These are phyloP conservation scores for Troides helena DNA, from an alignment of 2,888 invertebrate species.

Conservation along the genomic window DNA sequence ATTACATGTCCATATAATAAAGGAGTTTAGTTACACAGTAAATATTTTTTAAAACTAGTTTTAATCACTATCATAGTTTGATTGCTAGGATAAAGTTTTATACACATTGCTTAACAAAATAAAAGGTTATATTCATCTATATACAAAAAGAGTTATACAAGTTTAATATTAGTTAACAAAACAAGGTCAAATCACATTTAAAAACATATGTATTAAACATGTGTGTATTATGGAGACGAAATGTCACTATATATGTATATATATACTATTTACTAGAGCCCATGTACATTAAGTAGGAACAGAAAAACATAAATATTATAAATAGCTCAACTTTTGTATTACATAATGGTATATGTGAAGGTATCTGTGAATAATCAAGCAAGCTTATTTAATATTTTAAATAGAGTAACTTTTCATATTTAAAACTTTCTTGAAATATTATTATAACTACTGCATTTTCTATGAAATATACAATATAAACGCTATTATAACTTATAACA, in stretches of 20 bases:
- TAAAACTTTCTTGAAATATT: not conserved
- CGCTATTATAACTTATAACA: not conserved
- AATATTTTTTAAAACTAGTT: no score
- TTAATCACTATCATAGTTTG: no score
- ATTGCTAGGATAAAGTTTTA: no score
- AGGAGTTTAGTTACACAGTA: no score
- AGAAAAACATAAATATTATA: not conserved
- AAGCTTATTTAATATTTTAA: not conserved
- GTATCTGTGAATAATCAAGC: not conserved
- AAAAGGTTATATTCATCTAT: not conserved
- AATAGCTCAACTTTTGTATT: not conserved
- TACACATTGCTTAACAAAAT: not conserved
- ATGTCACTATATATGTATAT: no score
- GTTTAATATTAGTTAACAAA: conserved; percentile 1
- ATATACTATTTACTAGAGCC: no score
- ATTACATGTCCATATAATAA: no score
- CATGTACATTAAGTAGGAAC: no score
- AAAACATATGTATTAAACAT: no score
- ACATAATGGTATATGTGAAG: no score
- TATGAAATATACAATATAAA: not conserved
- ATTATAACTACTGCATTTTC: not conserved
- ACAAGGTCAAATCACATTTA: not conserved
- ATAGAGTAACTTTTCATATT: not conserved
- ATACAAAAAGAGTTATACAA: not conserved
- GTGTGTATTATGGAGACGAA: no score